These are phyloP conservation scores for Peromyscus attwateri DNA, from an alignment of 2,797 vertebrate genomes.

Conservation along the genomic window DNA sequence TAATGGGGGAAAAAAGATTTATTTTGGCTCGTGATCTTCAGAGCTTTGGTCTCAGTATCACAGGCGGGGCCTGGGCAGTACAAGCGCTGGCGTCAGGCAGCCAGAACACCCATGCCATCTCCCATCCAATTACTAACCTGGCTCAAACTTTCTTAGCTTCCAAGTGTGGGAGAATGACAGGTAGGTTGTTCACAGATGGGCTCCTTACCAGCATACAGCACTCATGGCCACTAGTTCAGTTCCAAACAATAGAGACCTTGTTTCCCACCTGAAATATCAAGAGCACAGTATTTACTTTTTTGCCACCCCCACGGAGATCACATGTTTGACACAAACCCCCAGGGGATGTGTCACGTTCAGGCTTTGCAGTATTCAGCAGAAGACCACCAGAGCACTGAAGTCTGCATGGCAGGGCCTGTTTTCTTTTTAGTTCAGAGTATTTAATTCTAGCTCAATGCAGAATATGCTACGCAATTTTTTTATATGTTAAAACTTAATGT, in stretches of 20 bases:
- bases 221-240: too few species aligned
- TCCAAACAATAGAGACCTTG: not conserved
- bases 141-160: not conserved
- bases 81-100: not conserved
- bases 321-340: not conserved
- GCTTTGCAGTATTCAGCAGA: not conserved
- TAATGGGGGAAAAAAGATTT: not conserved
- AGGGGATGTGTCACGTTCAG: not conserved
- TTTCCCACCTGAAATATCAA: not conserved
- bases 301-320: not conserved
- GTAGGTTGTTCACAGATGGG: not conserved
- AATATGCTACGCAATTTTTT: not conserved
- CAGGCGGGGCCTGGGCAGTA: not conserved
- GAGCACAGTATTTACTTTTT: not conserved
- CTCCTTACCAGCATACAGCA: not conserved
- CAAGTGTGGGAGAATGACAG: not conserved
- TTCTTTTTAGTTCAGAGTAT: not conserved
- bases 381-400: not conserved
- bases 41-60: not conserved
- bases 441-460: not conserved
- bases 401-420: not conserved
- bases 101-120: not conserved
- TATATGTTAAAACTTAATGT: slow-evolving; percentile 26
- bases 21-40: not conserved
- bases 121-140: not conserved